These are phyloP conservation scores for Eristalis arbustorum DNA, from an alignment of 2,888 invertebrate species.

Conservation along the genomic window DNA sequence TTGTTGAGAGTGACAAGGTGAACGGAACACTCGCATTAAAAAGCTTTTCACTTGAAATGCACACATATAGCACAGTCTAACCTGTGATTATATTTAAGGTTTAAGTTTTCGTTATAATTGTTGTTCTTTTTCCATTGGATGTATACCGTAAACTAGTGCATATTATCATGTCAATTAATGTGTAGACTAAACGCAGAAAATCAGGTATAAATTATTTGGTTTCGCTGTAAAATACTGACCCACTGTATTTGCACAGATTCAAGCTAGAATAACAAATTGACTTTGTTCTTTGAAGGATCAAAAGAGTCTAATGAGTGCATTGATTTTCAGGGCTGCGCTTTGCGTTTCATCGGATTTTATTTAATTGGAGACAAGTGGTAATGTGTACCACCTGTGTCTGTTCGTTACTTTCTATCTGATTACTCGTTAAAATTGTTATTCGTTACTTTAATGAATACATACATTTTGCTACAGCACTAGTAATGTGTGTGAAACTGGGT, in stretches of 20 bases:
- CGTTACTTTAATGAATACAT: too few species aligned
- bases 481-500: too few species aligned
- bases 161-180: neutral
- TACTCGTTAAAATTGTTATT: too few species aligned
- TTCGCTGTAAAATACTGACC: neutral
- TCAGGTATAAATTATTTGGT: neutral
- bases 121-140: neutral
- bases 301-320: too few species aligned
- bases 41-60: neutral
- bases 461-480: too few species aligned
- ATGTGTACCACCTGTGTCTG: too few species aligned
- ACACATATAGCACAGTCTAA: neutral
- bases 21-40: neutral
- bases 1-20: slow-evolving; percentile 46
- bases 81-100: neutral
- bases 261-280: too few species aligned
- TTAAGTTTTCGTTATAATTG: neutral
- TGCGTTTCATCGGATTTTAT: too few species aligned
- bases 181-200: neutral
- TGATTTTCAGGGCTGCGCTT: too few species aligned
- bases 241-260: neutral
- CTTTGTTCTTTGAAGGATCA: too few species aligned
- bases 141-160: neutral
- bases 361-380: too few species aligned
- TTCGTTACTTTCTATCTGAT: too few species aligned